Evolutionary conservation across 2,888 invertebrate species (phyloP), one percentile per base, ranked within the genome.

Genomic region (Eilema depressum): DNA sequence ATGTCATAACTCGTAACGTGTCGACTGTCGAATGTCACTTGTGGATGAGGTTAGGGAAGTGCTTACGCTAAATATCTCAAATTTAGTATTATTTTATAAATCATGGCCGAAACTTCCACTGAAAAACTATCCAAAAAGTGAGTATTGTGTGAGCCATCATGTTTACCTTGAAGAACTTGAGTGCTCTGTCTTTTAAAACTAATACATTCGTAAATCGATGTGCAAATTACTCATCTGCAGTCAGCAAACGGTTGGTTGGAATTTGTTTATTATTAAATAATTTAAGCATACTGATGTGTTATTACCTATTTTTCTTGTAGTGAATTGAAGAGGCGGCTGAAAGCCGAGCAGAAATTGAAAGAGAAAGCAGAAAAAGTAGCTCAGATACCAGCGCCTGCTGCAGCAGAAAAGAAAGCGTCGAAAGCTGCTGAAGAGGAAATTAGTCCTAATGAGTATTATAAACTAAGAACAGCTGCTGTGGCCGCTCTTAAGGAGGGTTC

Each of bases 361-460:
- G 98, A 99, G 85, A 99, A 99, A 88, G 96, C 96, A 0, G 98
- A 98, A 84, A 98, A 98, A 86, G 96, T 95, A 14, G 96, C 96
- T 14, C 96, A 96, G 79, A 93, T 91, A 66, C 92, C 93, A 14
- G 91, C 89, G 59, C 85, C 87, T 59, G 85, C 87, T 10, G 86
- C 86, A n/a, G 85, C 86, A n/a, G 91, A 91, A 1, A 92, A 93
- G 66, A 90, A 93, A 71, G 82, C 89, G 26, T 80, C 91, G 30
- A 89, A 93, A 64, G 78, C 76, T 47, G 71, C 83, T 26, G 92
- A 95, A 75, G 99, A 98, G 86, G 98, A 99, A 83, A 98, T 99
- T 79, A 98, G 97, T 88, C 98, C 99, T 26, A 98, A 98, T 96
- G 99, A 99, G 94, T 99, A 99, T 91, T 98, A 98, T 88, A 98